These are phyloP conservation scores for Trogon surrucura DNA, from an alignment of 2,113 vertebrate species.

Conservation along the genomic window DNA sequence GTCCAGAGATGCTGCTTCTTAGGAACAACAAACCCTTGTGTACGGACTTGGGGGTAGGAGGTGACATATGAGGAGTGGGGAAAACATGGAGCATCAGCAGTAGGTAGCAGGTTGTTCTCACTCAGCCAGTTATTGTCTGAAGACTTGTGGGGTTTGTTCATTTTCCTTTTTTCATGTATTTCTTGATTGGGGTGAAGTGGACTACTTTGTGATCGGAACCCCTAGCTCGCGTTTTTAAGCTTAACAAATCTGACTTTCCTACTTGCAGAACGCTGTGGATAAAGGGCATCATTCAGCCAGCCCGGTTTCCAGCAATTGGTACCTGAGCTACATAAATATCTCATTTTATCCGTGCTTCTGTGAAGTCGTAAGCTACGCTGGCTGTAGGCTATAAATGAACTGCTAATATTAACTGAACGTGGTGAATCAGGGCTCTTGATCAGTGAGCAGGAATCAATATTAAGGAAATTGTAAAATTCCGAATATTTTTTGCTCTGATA, in stretches of 20 bases:
- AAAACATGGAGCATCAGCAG: neutral
- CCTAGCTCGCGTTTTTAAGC: neutral
- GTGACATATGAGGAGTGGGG: neutral
- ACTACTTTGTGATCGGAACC: neutral
- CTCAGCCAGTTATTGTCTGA: neutral
- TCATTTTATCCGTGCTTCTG: neutral
- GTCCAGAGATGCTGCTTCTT: neutral
- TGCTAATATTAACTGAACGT: neutral
- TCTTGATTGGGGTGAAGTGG: neutral
- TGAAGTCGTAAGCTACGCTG: neutral
- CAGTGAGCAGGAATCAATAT: neutral
- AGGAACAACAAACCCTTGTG: neutral
- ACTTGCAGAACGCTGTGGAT: neutral
- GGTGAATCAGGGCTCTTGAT: neutral
- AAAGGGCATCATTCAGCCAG: neutral
- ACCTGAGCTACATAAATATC: neutral
- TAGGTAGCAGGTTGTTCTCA: neutral
- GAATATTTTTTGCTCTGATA: neutral
- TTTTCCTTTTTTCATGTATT: too few relatives aligned
- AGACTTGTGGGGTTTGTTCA: rapidly evolving
- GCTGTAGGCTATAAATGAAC: neutral
- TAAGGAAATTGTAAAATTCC: neutral
- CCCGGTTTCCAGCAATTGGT: neutral
- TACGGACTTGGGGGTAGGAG: neutral
- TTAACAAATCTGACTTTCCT: neutral